Conservation (phyloP, 2,113 vertebrate species). For the Microcebus griseorufus region DNA sequence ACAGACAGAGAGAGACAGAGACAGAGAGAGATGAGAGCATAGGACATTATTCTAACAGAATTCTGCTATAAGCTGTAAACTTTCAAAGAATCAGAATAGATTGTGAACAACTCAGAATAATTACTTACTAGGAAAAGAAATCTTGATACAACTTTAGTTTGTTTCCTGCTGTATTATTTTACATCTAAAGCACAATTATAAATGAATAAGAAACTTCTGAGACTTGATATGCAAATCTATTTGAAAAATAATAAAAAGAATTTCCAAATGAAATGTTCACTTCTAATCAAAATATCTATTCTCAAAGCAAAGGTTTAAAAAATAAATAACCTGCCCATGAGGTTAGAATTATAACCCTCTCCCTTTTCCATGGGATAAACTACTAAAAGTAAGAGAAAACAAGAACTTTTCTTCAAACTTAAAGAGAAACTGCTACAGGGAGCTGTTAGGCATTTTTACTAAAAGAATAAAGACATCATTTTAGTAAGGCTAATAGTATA, state of each 20-base stretch:
- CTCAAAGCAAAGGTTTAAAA: background rate
- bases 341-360: background rate
- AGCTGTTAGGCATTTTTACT: background rate
- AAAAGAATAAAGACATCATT: background rate
- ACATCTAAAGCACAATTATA: background rate
- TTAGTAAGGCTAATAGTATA: background rate
- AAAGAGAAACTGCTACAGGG: background rate
- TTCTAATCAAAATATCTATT: slow-evolving; percentile 40
- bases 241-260: background rate
- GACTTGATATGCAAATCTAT: background rate
- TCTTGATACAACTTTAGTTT: background rate
- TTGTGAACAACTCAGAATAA: slow-evolving; percentile 2
- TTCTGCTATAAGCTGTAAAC: background rate
- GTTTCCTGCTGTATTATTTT: background rate
- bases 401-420: background rate
- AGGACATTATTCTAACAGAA: slow-evolving; percentile 51
- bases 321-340: background rate
- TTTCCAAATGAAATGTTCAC: slow-evolving; percentile 30
- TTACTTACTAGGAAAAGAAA: slow-evolving; percentile 40
- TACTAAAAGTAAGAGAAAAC: background rate
- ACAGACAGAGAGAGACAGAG: background rate
- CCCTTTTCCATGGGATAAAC: background rate
- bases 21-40: background rate
- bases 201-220: background rate
- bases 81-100: slow-evolving; percentile 28